Conservation (phyloP, 2,113 vertebrate genomes). For the Entelurus aequoreus region DNA sequence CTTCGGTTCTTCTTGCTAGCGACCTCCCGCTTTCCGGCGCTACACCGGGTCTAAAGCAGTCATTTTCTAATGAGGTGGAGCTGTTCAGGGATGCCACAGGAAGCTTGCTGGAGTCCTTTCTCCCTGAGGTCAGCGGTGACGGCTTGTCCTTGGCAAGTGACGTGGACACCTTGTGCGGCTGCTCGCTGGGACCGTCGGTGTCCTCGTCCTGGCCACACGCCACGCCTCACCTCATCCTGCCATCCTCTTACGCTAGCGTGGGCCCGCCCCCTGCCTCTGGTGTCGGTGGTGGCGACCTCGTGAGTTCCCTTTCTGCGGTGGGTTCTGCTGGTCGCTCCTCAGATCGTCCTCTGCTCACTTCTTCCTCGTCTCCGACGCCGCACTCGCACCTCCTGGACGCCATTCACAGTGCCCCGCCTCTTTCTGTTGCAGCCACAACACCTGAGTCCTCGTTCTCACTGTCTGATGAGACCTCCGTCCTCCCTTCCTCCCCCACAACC, state of each 20-base stretch:
- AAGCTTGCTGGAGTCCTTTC: conserved; percentile 43
- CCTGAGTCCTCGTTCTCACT: conserved; percentile 56
- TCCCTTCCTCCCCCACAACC: conserved; percentile 41
- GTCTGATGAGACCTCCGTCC: conserved; percentile 52
- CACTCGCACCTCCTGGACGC: conserved; percentile 53
- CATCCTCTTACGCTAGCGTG: conserved; percentile 43
- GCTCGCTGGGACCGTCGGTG: conserved; percentile 39
- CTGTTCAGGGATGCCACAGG: conserved; percentile 40
- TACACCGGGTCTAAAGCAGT: conserved; percentile 63
- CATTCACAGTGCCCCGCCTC: conserved; percentile 54
- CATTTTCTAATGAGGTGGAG: conserved; percentile 60
- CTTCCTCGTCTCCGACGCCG: conserved; percentile 38
- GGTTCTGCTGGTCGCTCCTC: conserved; percentile 33
- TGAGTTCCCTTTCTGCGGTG: conserved; percentile 40
- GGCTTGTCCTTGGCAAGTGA: conserved; percentile 39
- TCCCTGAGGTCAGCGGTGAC: conserved; percentile 35
- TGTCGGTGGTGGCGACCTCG: conserved; percentile 44
- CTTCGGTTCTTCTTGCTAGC: conserved; percentile 71
- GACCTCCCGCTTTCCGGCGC: conserved; percentile 69
- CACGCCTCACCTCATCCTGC: conserved; percentile 35
- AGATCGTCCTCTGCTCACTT: conserved; percentile 52
- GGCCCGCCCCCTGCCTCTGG: conserved; percentile 56
- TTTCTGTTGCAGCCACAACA: conserved; percentile 72
- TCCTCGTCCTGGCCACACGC: conserved; percentile 55
- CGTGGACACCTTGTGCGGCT: conserved; percentile 41